phyloP scores from a whole-genome alignment of 1,140 invertebrate species.

The Sipha flava region DNA sequence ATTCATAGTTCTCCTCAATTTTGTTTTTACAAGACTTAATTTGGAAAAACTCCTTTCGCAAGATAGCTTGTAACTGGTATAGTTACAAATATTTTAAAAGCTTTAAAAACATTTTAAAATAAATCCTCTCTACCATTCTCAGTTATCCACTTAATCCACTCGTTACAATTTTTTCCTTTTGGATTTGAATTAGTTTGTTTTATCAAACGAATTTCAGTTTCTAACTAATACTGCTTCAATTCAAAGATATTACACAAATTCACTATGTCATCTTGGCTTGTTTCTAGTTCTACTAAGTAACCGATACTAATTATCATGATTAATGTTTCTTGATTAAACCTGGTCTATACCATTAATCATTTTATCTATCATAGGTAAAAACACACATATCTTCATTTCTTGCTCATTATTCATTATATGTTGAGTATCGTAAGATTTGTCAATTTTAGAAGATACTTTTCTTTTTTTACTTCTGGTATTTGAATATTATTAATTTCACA shows the following conservation, averaged over 20 bases:
- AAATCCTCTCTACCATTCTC: not conserved
- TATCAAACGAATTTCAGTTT: not conserved
- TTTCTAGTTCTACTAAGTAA: not conserved
- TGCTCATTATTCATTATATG: no score
- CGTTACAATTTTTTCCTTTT: not conserved
- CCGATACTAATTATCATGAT: not conserved
- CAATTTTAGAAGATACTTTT: no score
- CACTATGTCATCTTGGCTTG: not conserved
- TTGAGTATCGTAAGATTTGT: no score
- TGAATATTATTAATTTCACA: not conserved
- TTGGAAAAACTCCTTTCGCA: not conserved
- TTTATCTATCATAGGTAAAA: not conserved
- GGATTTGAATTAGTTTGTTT: not conserved
- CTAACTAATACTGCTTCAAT: not conserved
- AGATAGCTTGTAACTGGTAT: not conserved
- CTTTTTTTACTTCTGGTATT: not conserved
- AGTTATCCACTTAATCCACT: not conserved
- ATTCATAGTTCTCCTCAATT: not conserved
- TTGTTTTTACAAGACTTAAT: not conserved
- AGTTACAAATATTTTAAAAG: not conserved
- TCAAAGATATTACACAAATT: not conserved
- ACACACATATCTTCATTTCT: not conserved
- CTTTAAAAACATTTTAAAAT: not conserved
- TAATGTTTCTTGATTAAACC: not conserved
- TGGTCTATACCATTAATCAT: not conserved